Evolutionary conservation across 2,888 invertebrate species (phyloP).

Genomic region (Ophioninae sp.): DNA sequence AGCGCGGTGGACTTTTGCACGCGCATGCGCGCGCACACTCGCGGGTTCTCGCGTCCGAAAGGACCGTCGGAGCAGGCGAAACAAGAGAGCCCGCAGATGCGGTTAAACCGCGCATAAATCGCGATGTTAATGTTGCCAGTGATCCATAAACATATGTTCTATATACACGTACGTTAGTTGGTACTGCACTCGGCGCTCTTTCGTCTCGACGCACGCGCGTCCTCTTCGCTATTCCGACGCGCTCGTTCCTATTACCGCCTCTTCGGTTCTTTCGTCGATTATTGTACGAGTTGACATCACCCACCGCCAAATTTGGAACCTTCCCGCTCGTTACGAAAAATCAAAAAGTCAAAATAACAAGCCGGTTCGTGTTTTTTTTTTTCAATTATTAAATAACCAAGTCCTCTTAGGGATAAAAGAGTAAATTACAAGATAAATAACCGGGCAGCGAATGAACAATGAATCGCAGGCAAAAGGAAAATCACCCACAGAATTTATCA

Average conservation of each 20-base stretch:
- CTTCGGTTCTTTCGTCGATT: background rate
- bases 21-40: constrained; percentile 50
- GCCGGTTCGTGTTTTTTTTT: too few relatives aligned
- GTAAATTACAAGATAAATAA: too few relatives aligned
- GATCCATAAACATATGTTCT: constrained; percentile 79
- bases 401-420: too few relatives aligned
- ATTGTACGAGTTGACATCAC: constrained; percentile 3
- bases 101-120: constrained; percentile 79
- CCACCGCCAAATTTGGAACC: background rate
- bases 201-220: constrained; percentile 62
- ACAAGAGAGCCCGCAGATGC: constrained; percentile 63
- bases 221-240: constrained; percentile 15
- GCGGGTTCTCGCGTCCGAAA: constrained; percentile 6
- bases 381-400: background rate
- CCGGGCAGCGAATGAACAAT: too few relatives aligned
- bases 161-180: constrained; percentile 71
- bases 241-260: background rate
- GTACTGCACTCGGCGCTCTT: constrained; percentile 74
- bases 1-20: constrained; percentile 41
- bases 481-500: too few relatives aligned
- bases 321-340: background rate
- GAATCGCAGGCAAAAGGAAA: too few relatives aligned
- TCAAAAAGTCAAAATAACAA: background rate
- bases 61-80: constrained; percentile 25
- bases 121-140: constrained; percentile 78